phyloP scores from a whole-genome alignment of 2,113 vertebrate genomes.

The Heterotilapia buettikoferi region DNA sequence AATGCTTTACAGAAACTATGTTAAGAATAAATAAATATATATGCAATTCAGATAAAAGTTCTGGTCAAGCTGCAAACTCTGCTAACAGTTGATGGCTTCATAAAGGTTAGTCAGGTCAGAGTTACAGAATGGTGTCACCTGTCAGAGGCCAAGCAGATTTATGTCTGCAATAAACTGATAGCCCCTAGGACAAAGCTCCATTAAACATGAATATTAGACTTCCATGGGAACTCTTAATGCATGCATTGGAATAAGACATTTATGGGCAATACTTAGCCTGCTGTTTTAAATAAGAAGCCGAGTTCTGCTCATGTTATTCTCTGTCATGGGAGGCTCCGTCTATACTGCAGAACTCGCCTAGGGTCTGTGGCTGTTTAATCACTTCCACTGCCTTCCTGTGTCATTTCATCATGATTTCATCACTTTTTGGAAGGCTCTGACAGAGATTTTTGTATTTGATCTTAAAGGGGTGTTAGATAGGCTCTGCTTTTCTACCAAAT shows the following conservation, averaged over 20 bases:
- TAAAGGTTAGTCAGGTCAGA: not conserved
- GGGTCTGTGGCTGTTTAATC: not conserved
- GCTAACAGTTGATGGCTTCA: not conserved
- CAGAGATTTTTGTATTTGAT: slow-evolving; percentile 21
- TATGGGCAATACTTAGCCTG: not conserved
- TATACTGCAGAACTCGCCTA: not conserved
- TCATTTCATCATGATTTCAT: slow-evolving; percentile 30
- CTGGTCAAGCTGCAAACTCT: not conserved
- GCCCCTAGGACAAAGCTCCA: not conserved
- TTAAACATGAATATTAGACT: not conserved
- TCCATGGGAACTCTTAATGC: not conserved
- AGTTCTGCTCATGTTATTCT: not conserved
- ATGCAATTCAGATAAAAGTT: not conserved
- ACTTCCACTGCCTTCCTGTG: not conserved
- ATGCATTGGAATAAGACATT: not conserved
- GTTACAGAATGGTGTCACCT: not conserved
- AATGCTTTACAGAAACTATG: not conserved
- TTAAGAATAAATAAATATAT: not conserved
- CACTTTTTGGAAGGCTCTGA: not conserved
- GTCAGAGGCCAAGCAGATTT: not conserved
- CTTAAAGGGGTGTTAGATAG: not conserved
- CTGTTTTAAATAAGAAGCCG: not conserved
- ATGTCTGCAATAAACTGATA: not conserved
- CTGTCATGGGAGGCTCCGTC: not conserved
- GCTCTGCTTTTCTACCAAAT: not conserved